Evolutionary conservation across 2,797 vertebrate species (phyloP).

Genomic region (Xerus rutilus): DNA sequence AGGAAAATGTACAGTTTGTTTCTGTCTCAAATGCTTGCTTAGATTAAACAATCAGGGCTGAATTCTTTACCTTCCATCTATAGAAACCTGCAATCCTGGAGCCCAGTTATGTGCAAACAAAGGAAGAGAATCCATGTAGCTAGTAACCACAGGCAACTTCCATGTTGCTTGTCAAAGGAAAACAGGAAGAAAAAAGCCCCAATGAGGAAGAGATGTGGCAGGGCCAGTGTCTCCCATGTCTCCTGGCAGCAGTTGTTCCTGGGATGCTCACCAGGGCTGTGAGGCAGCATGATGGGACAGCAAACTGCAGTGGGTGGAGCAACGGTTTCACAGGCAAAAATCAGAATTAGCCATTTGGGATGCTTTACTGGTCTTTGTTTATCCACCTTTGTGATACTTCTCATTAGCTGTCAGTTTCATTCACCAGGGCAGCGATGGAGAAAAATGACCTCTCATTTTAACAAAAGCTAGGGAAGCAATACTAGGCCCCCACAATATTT

Average conservation of each 20-base stretch:
- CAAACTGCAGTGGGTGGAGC: slow-evolving; percentile 33
- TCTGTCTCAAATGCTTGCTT: neutral
- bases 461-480: slow-evolving; percentile 81
- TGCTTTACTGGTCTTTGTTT: slow-evolving; percentile 72
- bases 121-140: slow-evolving; percentile 58
- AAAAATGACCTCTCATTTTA: slow-evolving; percentile 76
- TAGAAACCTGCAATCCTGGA: neutral
- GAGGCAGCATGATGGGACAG: slow-evolving; percentile 50
- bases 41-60: neutral
- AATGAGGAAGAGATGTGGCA: slow-evolving; percentile 71
- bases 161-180: slow-evolving; percentile 69
- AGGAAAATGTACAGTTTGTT: neutral
- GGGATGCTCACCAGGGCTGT: neutral
- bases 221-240: slow-evolving; percentile 61
- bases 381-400: slow-evolving; percentile 78
- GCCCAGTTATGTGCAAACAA: slow-evolving; percentile 50
- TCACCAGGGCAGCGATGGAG: slow-evolving; percentile 62
- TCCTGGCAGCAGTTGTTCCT: neutral
- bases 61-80: slow-evolving; percentile 30
- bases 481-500: slow-evolving; percentile 74
- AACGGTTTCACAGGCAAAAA: slow-evolving; percentile 69
- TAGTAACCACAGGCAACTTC: slow-evolving; percentile 69
- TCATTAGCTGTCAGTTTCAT: slow-evolving; percentile 79
- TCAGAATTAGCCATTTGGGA: slow-evolving; percentile 74
- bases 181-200: slow-evolving; percentile 79